Evolutionary conservation across 2,113 vertebrate species (phyloP), one percentile per base, ranked within the genome.

Genomic region (Perognathus longimembris): DNA sequence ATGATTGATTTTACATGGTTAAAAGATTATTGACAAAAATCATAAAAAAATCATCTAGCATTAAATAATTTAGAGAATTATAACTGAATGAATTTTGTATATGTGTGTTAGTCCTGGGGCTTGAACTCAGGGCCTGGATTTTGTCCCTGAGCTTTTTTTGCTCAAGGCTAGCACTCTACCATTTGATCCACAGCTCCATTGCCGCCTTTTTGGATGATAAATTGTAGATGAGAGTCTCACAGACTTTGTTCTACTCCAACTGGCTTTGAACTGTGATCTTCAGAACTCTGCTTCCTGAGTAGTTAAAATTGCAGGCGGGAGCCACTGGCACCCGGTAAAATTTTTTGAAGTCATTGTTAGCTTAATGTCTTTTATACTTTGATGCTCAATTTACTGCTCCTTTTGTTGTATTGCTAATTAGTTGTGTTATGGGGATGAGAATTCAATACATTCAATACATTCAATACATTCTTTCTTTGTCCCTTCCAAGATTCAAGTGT

Each of bases 51-150:
- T 67, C 34, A 45, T 80, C 15, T 64, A 64, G 7, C 21, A 61
- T 54, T 34, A 90, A 18, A 36, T 78, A 96, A 88, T 66, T 82
- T 83, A 92, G 40, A 83, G 54, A 93, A 91, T 90, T 61, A 75
- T 26, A 90, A 85, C 70, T 83, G 40, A 88, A 45, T 45, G 10
- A 45, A 45, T 45, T 45, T 45, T 45, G 45, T 45, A 12, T 45
- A 12, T 45, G 45, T 45, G 45, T 45, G 45, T 12, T 45, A 45
- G 45, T 54, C 50, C 50, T 54, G 12, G 50, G 50, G 12, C 50
- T 54, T 54, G 50, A 54, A 54, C 50, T 54, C 50, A 18, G 15
- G 17, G 50, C 4, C 50, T 54, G 15, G 50, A 54, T 54, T 2
- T 15, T 54, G 8, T 54, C 50, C 15, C 50, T 54, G 50, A 54